These are phyloP conservation scores for Aix galericulata DNA, from an alignment of 2,113 vertebrate species.

Conservation along the genomic window DNA sequence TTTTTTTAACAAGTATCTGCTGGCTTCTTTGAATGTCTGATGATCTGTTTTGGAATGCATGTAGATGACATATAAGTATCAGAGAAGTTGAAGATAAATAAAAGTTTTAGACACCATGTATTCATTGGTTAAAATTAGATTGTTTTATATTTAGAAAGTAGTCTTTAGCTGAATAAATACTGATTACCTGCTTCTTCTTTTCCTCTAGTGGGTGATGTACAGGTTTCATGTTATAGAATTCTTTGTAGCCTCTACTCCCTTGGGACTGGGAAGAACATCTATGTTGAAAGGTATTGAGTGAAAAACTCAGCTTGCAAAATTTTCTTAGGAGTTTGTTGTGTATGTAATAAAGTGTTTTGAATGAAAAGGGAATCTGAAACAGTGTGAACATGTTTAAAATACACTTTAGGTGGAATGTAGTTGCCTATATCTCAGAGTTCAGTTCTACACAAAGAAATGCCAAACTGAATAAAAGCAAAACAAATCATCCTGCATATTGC, in stretches of 20 bases:
- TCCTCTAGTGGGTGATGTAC: conserved; percentile 91
- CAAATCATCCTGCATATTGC: background rate
- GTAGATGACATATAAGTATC: background rate
- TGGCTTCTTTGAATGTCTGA: background rate
- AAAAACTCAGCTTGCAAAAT: background rate
- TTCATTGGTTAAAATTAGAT: background rate
- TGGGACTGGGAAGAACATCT: conserved; percentile 98
- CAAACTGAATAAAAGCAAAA: background rate
- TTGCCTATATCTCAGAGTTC: background rate
- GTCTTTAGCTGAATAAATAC: background rate
- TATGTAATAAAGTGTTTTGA: background rate
- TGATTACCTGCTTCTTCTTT: conserved; percentile 2
- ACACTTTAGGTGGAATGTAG: background rate
- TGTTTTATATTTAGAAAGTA: background rate
- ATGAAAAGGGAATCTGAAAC: background rate
- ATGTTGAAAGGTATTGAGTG: conserved; percentile 93
- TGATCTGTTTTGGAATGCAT: background rate
- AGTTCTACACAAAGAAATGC: background rate
- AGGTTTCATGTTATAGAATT: conserved; percentile 96
- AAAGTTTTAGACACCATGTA: background rate
- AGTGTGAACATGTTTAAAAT: background rate
- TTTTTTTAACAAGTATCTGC: background rate
- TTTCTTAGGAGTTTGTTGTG: background rate
- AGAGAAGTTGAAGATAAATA: background rate
- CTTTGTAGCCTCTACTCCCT: conserved; percentile 94